phyloP scores from a whole-genome alignment of 2,113 vertebrate genomes.

The Ctenomys sociabilis region DNA sequence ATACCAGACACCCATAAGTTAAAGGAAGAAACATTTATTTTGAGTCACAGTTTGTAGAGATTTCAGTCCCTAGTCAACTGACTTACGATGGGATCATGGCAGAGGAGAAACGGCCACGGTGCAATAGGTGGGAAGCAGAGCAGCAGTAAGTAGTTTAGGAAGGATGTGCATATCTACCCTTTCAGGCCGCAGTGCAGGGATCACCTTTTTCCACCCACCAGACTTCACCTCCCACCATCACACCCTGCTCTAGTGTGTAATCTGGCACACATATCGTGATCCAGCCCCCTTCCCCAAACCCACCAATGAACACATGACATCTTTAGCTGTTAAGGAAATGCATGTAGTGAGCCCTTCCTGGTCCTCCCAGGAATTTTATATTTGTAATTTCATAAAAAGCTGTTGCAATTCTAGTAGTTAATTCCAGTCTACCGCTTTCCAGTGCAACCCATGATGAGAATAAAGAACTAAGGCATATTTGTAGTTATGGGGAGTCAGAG shows the following conservation, averaged over 20 bases:
- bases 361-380: too few relatives aligned
- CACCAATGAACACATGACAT: neutral
- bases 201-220: neutral
- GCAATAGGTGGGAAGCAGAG: neutral
- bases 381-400: too few relatives aligned
- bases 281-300: neutral
- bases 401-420: too few relatives aligned
- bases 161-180: neutral
- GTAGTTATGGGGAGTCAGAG: too few relatives aligned
- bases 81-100: neutral
- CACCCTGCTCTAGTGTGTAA: neutral
- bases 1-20: neutral
- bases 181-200: neutral
- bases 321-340: neutral
- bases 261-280: neutral
- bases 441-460: too few relatives aligned
- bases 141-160: neutral
- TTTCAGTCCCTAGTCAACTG: neutral
- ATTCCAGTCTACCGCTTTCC: too few relatives aligned
- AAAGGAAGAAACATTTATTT: neutral
- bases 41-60: neutral
- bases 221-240: neutral
- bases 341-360: too few relatives aligned
- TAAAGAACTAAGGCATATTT: too few relatives aligned
- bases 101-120: neutral